Evolutionary conservation across 2,113 vertebrate species (phyloP).

Genomic region (Sebastes fasciatus): DNA sequence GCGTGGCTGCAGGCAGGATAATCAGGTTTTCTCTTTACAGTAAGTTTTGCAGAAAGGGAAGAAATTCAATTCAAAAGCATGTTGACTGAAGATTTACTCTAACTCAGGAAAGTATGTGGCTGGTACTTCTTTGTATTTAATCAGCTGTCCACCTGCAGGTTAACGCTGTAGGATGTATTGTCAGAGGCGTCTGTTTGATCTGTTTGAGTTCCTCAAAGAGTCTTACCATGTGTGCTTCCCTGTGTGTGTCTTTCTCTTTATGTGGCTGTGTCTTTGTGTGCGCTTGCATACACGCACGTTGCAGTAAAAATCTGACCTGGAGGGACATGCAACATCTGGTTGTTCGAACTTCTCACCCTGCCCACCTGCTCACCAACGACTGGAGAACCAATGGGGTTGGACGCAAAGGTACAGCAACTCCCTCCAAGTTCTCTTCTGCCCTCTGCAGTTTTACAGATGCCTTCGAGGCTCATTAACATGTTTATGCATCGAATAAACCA

Average conservation of each 20-base stretch:
- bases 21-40: conserved; percentile 7
- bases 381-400: conserved; percentile 96
- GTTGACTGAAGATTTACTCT: conserved; percentile 12
- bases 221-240: conserved; percentile 7
- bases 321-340: conserved; percentile 99
- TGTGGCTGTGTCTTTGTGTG: conserved; percentile 10
- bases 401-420: conserved; percentile 89
- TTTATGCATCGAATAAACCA: conserved; percentile 24
- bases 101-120: neutral
- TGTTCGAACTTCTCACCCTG: conserved; percentile 93
- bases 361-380: conserved; percentile 92
- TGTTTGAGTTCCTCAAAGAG: conserved; percentile 5
- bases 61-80: conserved; percentile 30
- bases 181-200: conserved; percentile 42
- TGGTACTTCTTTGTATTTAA: conserved; percentile 43
- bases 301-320: conserved; percentile 97
- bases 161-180: conserved; percentile 17
- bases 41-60: conserved; percentile 30
- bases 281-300: conserved; percentile 23
- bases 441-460: conserved; percentile 18
- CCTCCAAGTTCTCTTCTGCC: conserved; percentile 16
- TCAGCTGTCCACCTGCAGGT: conserved; percentile 48
- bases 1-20: conserved; percentile 3
- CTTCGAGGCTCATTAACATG: conserved; percentile 12
- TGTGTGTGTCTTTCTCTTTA: conserved; percentile 19